Base-by-base conservation (phyloP, 1,140 invertebrate species). In the Drosophila melanica region DNA sequence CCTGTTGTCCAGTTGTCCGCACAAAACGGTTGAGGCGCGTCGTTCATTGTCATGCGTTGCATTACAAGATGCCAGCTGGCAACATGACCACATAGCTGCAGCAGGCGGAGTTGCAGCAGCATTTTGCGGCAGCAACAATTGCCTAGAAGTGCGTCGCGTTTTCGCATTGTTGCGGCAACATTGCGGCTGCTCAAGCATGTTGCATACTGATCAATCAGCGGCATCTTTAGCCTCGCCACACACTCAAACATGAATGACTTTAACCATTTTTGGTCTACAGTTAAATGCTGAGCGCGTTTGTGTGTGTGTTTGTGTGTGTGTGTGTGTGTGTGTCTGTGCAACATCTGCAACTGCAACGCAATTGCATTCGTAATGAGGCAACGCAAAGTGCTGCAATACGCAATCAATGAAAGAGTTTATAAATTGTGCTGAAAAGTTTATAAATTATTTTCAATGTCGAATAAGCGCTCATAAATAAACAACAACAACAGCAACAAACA, bases 221-320 rank as follows among this genome's bases (percentile, higher is more conserved):
- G 84, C 81, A 59, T 81, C 81, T 86, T 86, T 58, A 58, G 47
- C 58, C n/a, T 77, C 44, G 8, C 79, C 41, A 18, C 45, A 12
- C 16, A 41, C 7, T 54, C 20, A 27, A 18, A 81, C 82, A 89
- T 89, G 84, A 89, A 89, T 89, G 84, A 71, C 80, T 89, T 84
- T 89, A 82, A 89, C 84, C 84, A 89, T 89, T 89, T 89, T 89
- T 89, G 84, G 84, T 77, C 80, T 90, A 84, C 85, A 89, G 84
- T 89, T 84, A 89, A 86, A 79, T 86, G 75, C 78, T 75, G 75
- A 42, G 39, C 16, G 35, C 4, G 50, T 23, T 10, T 48, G 20
- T 12, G 50, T 23, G 11, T 48, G 20, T 27, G 5, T n/a, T 1
- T 27, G 23, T 27, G 2, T 27, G 27, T 27, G 27, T 27, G 27